Evolutionary conservation across 2,113 vertebrate species (phyloP).

Genomic region (Gambusia affinis): DNA sequence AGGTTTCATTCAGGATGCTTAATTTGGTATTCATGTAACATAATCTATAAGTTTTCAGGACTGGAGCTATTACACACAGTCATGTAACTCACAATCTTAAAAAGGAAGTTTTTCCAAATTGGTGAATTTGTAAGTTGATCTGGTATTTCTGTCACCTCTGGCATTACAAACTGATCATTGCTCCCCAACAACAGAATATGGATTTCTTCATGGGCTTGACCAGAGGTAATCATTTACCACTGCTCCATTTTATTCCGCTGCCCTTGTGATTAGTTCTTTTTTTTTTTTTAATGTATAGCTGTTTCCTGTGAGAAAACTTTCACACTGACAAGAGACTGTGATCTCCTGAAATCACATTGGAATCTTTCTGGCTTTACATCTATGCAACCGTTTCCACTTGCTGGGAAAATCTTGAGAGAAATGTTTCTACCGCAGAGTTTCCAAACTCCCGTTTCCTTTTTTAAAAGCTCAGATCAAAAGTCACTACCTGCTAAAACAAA

Average conservation of each 20-base stretch:
- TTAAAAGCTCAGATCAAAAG: not conserved
- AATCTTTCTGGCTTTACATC: not conserved
- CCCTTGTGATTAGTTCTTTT: not conserved
- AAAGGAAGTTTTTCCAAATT: too few species aligned
- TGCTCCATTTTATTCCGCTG: not conserved
- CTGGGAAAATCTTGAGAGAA: not conserved
- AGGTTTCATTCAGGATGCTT: too few species aligned
- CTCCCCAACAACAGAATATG: not conserved
- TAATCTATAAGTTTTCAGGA: too few species aligned
- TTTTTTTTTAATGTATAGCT: accelerated
- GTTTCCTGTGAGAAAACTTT: too few species aligned
- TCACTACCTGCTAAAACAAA: not conserved
- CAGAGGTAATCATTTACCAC: conserved; percentile 8
- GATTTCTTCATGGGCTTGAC: not conserved
- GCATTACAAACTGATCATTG: not conserved
- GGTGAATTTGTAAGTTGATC: not conserved
- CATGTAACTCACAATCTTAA: too few species aligned
- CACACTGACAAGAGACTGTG: not conserved
- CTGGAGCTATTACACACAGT: too few species aligned
- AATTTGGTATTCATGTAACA: too few species aligned
- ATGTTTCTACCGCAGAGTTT: not conserved
- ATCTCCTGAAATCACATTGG: not conserved
- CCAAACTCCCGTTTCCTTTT: not conserved
- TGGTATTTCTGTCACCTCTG: not conserved
- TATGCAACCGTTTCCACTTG: not conserved